Conservation (phyloP, 2,888 invertebrate species). For the Liodrosophila aerea region DNA sequence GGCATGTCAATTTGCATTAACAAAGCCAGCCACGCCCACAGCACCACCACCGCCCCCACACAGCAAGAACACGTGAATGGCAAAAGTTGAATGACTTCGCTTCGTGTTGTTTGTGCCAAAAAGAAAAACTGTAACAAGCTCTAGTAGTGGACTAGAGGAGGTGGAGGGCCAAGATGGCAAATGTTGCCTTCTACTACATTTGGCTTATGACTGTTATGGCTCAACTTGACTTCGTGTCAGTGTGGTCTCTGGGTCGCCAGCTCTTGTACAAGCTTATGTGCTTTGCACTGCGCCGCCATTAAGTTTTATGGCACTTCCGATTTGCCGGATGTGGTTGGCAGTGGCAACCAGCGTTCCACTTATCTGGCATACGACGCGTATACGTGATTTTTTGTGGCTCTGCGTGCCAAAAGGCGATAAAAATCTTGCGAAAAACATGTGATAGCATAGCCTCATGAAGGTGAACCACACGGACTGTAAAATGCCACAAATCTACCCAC, state of each 20-base stretch:
- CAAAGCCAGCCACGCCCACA: conserved; percentile 27
- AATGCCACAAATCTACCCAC: too few relatives aligned
- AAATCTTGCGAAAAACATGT: conserved; percentile 1
- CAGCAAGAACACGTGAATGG: conserved; percentile 33
- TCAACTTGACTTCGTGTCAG: conserved; percentile 13
- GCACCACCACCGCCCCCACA: not conserved
- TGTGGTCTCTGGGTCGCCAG: conserved; percentile 67
- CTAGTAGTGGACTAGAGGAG: conserved; percentile 6
- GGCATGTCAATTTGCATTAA: conserved; percentile 63
- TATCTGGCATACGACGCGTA: conserved; percentile 59
- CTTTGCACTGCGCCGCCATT: conserved; percentile 71
- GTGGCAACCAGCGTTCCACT: conserved; percentile 28
- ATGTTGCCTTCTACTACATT: conserved; percentile 64
- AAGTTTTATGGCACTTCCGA: conserved; percentile 78
- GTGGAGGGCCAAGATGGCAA: conserved; percentile 34
- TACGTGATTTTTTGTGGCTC: conserved; percentile 66
- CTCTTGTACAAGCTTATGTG: conserved; percentile 74
- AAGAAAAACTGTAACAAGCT: conserved; percentile 25
- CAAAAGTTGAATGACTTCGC: conserved; percentile 74
- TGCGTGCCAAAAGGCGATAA: conserved; percentile 67
- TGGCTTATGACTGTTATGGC: conserved; percentile 50
- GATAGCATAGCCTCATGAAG: not conserved
- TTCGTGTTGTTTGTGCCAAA: conserved; percentile 40
- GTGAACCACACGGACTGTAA: not conserved
- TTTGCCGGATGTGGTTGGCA: conserved; percentile 67